phyloP scores from a whole-genome alignment of 2,888 invertebrate genomes.

The Gymnosoma rotundatum region DNA sequence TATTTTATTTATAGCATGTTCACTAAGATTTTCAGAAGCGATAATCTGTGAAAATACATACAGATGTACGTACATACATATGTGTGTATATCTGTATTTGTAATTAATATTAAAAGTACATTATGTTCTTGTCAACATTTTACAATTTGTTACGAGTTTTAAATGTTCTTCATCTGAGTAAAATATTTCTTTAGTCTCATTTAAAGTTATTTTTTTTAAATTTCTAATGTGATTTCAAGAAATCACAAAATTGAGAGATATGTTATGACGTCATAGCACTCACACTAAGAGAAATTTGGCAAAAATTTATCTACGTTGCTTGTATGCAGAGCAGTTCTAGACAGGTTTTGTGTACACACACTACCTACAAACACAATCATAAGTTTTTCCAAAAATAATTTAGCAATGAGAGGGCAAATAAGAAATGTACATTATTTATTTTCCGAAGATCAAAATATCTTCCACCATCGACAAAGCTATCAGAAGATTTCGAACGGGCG shows the following conservation, averaged over 20 bases:
- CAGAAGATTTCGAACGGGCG: constrained; percentile 82
- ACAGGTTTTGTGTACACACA: constrained; percentile 17
- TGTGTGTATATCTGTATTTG: neutral
- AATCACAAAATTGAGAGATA: neutral
- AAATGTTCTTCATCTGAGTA: neutral
- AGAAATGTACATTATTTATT: constrained; percentile 67
- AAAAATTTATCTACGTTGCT: neutral
- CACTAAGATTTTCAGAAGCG: too few relatives aligned
- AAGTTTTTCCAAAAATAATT: constrained; percentile 82
- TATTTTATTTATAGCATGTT: too few relatives aligned
- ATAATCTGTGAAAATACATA: too few relatives aligned
- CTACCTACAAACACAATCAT: neutral
- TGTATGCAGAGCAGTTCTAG: constrained; percentile 1
- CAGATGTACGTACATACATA: neutral
- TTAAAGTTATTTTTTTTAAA: neutral
- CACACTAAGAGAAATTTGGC: neutral
- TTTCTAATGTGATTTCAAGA: constrained; percentile 4
- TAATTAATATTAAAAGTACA: neutral
- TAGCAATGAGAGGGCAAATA: constrained; percentile 75
- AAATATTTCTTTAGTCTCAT: neutral
- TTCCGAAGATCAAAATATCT: constrained; percentile 77
- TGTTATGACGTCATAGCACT: neutral
- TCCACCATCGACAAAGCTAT: constrained; percentile 73
- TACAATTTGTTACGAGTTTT: neutral
- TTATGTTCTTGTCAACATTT: neutral